Evolutionary conservation across 2,888 invertebrate species (phyloP), one percentile per base, ranked within the genome.

Genomic region (Euplexia lucipara): DNA sequence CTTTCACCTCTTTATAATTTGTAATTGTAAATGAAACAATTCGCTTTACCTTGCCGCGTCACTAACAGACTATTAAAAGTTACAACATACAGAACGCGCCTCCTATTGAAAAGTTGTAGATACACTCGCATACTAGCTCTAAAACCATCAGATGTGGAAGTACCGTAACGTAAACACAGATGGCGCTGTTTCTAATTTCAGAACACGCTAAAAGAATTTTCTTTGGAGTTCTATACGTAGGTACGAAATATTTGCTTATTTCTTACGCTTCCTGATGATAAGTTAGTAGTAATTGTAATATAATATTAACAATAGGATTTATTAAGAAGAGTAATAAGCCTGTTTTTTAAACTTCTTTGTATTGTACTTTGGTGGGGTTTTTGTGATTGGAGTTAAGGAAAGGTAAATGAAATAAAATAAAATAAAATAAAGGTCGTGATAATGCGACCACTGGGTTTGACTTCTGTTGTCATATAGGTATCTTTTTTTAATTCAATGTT

Each of bases 51-150:
- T 70, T 76, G 80, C 82, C 59, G 73, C 49, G 14, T 65, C n/a
- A 45, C 18, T 51, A 30, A 37, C 52, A 56, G 32, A 26, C 20
- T 8, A 22, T 18, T 34, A 22, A 56, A 42, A 39, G 8, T 12
- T 0, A 34, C 5, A 51, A 26, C 44, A 54, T 14, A 61, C 60
- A 44, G 0, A 48, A 73, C 62, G 47, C 82, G 80, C 82, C 80
- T 51, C 48, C 80, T 81, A 79, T 79, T 64, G 71, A 77, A 68
- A 61, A 81, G 1, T 42, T 48, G 14, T 14, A 45, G 67, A 76
- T 76, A 79, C 67, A 52, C 20, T 14, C 75, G 54, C 8, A 8
- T 10, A 6, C n/a, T 22, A 37, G 9, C 14, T 5, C 5, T 16
- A 30, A 34, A 67, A 49, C 22, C 10, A 4, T 16, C 9, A n/a